Conservation (phyloP, 1,140 invertebrate genomes). For the Stenopsyche tienmushanensis region DNA sequence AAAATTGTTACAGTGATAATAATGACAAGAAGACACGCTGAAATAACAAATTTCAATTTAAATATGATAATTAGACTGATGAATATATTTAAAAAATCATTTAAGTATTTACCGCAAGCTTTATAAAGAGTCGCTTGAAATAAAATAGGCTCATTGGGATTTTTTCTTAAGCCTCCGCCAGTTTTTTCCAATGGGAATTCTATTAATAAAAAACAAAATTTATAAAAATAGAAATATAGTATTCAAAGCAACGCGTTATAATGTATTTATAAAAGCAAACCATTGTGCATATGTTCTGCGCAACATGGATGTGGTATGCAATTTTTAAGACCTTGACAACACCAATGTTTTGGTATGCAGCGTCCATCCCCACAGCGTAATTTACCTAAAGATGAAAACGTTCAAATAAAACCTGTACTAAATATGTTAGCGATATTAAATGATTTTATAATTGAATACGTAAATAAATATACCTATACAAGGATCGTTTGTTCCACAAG, state of each 20-base stretch:
- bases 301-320: conserved; percentile 34
- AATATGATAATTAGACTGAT: background rate
- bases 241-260: background rate
- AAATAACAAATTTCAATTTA: conserved; percentile 13
- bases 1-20: conserved; percentile 23
- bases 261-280: conserved; percentile 17
- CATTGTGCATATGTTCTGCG: conserved; percentile 15
- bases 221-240: background rate
- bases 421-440: background rate
- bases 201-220: conserved; percentile 6
- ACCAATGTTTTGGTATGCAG: conserved; percentile 36
- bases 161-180: conserved; percentile 23
- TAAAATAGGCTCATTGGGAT: conserved; percentile 10
- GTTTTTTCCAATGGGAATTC: conserved; percentile 24
- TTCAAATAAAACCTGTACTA: background rate
- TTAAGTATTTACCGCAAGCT: conserved; percentile 24
- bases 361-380: conserved; percentile 28
- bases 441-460: background rate
- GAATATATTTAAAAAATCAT: conserved; percentile 7
- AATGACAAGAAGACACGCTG: conserved; percentile 33
- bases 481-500: conserved; percentile 32
- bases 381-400: conserved; percentile 30
- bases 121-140: conserved; percentile 36
- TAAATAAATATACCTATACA: conserved; percentile 24
- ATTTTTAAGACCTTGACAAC: conserved; percentile 15